These are phyloP conservation scores for Herminia tarsipennalis DNA, from an alignment of 2,888 invertebrate genomes.

Conservation along the genomic window DNA sequence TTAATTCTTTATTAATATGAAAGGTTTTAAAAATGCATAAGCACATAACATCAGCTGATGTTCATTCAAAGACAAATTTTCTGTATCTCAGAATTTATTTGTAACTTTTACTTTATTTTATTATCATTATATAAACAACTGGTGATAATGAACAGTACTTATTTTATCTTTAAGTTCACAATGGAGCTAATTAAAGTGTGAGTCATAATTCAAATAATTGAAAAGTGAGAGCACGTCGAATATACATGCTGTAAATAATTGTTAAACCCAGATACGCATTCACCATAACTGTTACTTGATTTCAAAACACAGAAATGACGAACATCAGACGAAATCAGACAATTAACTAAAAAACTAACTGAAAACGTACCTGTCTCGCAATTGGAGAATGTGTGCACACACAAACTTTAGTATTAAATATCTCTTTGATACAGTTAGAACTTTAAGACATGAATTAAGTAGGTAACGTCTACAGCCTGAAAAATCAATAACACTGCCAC, in stretches of 20 bases:
- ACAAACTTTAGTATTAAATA: conserved; percentile 6
- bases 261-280: conserved; percentile 53
- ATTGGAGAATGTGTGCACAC: conserved; percentile 1
- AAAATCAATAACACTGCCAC: conserved; percentile 59
- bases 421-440: conserved; percentile 15
- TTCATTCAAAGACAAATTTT: no score
- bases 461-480: conserved; percentile 43
- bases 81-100: no score
- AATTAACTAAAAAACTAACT: conserved; percentile 7
- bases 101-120: no score
- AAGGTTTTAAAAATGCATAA: no score
- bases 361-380: conserved; percentile 12
- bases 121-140: no score
- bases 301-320: conserved; percentile 61
- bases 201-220: conserved; percentile 7
- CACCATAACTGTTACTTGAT: conserved; percentile 54
- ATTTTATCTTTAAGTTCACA: no score
- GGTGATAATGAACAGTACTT: no score
- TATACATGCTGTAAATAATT: conserved; percentile 32
- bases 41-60: no score
- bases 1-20: no score
- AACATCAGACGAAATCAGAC: conserved; percentile 46
- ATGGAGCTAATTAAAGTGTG: no score
- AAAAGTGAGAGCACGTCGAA: conserved; percentile 2
- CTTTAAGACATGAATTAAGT: conserved; percentile 24